Evolutionary conservation across 2,113 vertebrate species (phyloP), one percentile per base, ranked within the genome.

Genomic region (Callipepla squamata): DNA sequence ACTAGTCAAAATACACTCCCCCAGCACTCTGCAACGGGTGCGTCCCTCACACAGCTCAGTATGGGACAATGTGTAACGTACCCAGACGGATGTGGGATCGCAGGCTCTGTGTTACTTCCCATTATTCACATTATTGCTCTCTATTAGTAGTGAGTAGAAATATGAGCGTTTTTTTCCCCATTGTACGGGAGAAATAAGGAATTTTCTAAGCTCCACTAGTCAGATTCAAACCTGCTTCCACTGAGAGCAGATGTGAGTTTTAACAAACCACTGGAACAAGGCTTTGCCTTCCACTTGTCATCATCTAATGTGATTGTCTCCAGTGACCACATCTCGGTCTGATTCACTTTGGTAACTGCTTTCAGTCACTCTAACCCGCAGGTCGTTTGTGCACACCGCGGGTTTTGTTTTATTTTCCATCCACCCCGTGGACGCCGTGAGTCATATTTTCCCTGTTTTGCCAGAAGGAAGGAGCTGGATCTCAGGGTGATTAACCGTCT

Each of bases 1-100:
- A 65, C 59, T 80, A 92, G 91, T 94, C 92, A 94, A 94, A 95
- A 96, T 90, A 95, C 28, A 87, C 91, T 91, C 94, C 89, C 76
- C 89, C 92, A 91, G 75, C 23, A 42, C n/a, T 74, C 77, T 36
- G 36, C 36, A 36, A 36, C 36, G 36, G 36, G 36, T 8, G 36
- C 36, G 23, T 93, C 73, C 44, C 58, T 79, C 20, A 9, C 63
- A 9, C 7, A 58, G 53, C 44, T 51, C 20, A 19, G 11, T 11
- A 8, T 45, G 53, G 45, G 30, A 80, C 83, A 51, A 13, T 6
- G 22, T 53, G 44, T 81, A 40, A 30, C 67, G 34, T 65, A 75
- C 58, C 36, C 72, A n/a, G 10, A 20, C 12, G 18, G 55, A 58
- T 32, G 5, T 58, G 32, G 55, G 30, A n/a, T n/a, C 5, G 2